phyloP scores from a whole-genome alignment of 2,113 vertebrate species.

The Mormoops blainvillei region DNA sequence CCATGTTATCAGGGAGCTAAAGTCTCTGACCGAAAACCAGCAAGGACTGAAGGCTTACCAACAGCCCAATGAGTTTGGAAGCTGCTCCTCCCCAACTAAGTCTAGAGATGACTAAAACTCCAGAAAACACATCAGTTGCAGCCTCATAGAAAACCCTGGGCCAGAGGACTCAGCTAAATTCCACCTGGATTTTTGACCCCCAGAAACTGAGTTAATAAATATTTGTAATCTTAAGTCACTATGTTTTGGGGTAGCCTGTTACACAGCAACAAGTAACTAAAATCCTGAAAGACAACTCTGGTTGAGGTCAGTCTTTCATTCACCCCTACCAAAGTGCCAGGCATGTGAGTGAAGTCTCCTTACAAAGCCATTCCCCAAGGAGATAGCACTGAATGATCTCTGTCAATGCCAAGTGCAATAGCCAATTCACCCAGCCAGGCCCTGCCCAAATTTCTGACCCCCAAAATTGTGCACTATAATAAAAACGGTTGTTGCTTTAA shows the following conservation, averaged over 20 bases:
- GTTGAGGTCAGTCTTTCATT: not conserved
- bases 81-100: not conserved
- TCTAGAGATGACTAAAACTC: not conserved
- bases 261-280: not conserved
- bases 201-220: not conserved
- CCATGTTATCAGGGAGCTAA: not conserved
- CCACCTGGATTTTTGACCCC: not conserved
- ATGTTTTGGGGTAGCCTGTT: not conserved
- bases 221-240: not conserved
- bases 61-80: not conserved
- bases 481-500: not conserved
- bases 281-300: not conserved
- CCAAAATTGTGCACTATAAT: not conserved
- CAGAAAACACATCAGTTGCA: not conserved
- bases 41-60: not conserved
- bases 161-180: not conserved
- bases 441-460: not conserved
- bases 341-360: not conserved
- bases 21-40: not conserved
- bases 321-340: not conserved
- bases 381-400: not conserved
- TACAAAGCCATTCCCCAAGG: not conserved
- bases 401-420: not conserved
- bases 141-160: not conserved
- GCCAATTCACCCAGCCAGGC: not conserved